Percentiles rank a stretch among this genome's conserved stretches.
Evolutionary conservation across 2,113 vertebrate species (phyloP).

Genomic region (Gambusia affinis): DNA sequence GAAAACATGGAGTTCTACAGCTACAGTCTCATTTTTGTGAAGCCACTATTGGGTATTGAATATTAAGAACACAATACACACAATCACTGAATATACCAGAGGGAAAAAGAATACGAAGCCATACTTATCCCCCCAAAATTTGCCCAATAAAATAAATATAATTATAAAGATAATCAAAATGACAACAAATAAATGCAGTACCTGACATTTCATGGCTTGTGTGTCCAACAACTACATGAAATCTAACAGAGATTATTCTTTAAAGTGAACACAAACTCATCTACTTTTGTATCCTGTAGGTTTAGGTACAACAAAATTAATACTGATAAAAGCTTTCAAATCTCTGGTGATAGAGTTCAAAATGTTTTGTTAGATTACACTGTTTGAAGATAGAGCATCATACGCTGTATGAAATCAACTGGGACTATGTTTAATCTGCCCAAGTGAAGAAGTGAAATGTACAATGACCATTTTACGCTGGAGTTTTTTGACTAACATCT

Average conservation of each 20-base stretch:
- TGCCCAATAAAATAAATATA: not conserved
- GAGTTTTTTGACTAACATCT: not conserved
- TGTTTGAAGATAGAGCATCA: no score
- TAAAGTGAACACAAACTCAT: not conserved
- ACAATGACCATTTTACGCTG: no score
- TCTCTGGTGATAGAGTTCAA: no score
- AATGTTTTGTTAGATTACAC: no score
- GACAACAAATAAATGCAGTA: not conserved
- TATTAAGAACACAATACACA: not conserved
- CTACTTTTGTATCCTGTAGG: not conserved
- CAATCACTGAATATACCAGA: not conserved
- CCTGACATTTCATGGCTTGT: not conserved
- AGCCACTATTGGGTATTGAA: not conserved
- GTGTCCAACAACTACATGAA: not conserved
- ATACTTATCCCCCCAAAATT: not conserved
- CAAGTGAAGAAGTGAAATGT: no score
- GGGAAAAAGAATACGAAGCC: not conserved
- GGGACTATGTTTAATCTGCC: no score
- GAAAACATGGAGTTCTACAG: no score
- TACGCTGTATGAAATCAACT: no score
- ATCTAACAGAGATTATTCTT: not conserved
- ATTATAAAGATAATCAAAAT: not conserved
- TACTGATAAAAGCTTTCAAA: no score
- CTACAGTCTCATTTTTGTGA: not conserved
- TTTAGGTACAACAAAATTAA: no score